Conservation (phyloP, 1,140 invertebrate species). For the Lordiphosa mommai region DNA sequence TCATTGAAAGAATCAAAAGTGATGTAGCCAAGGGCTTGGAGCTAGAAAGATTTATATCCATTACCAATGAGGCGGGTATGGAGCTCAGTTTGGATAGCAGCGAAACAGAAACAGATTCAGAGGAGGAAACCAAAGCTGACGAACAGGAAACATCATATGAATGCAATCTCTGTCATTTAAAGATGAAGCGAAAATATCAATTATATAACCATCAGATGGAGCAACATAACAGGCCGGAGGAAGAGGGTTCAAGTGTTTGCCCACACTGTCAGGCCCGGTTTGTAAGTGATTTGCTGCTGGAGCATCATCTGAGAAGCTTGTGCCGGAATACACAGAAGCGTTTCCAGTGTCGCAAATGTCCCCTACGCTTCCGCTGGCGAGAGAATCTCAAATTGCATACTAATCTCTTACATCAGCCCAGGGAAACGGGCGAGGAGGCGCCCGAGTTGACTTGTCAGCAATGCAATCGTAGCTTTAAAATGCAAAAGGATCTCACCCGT, state of each 20-base stretch:
- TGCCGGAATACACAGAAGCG: conserved; percentile 59
- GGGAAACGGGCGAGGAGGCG: background rate
- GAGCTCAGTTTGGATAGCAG: conserved; percentile 66
- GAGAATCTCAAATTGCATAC: conserved; percentile 58
- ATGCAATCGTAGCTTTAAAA: conserved; percentile 80
- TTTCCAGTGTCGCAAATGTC: conserved; percentile 62
- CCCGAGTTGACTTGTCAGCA: conserved; percentile 69
- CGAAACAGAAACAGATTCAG: conserved; percentile 64
- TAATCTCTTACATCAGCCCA: conserved; percentile 28
- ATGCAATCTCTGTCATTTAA: conserved; percentile 80
- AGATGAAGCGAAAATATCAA: conserved; percentile 71
- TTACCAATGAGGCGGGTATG: conserved; percentile 63
- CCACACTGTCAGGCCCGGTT: conserved; percentile 53
- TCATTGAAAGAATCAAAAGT: conserved; percentile 41
- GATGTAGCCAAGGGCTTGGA: conserved; percentile 39
- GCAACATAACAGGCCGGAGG: conserved; percentile 38
- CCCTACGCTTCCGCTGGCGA: conserved; percentile 67
- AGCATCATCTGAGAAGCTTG: conserved; percentile 50
- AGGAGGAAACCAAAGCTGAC: background rate
- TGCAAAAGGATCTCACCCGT: conserved; percentile 81
- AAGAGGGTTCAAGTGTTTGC: conserved; percentile 37
- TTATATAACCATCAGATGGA: conserved; percentile 61
- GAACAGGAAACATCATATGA: background rate
- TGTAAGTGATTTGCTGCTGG: conserved; percentile 44
- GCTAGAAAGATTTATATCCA: conserved; percentile 61